phyloP scores from a whole-genome alignment of 2,797 vertebrate species.

The Karalla daura region DNA sequence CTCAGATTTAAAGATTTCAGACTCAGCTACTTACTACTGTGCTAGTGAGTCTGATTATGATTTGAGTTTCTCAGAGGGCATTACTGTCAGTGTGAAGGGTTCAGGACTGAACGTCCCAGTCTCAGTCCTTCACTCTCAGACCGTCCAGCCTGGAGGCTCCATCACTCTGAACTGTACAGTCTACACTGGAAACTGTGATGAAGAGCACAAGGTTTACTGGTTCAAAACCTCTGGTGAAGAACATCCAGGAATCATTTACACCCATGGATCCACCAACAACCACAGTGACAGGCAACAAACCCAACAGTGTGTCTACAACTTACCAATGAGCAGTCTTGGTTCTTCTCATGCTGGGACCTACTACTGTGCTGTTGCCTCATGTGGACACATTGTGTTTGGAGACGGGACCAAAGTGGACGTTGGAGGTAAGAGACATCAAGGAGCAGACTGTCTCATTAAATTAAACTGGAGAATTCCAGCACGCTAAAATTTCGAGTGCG shows the following conservation, averaged over 20 bases:
- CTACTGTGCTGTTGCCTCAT: neutral
- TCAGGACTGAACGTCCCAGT: neutral
- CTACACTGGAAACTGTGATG: slow-evolving; percentile 43
- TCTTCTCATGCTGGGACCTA: slow-evolving; percentile 18
- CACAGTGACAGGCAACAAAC: slow-evolving; percentile 36
- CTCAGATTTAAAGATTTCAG: too few relatives aligned
- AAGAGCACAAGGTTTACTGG: slow-evolving; percentile 64
- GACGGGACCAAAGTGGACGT: too few relatives aligned
- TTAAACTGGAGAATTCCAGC: too few relatives aligned
- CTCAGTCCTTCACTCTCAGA: too few relatives aligned
- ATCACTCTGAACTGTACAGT: slow-evolving; percentile 41
- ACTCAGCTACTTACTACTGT: too few relatives aligned
- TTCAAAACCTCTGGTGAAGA: slow-evolving; percentile 38
- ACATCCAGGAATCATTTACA: slow-evolving; percentile 51
- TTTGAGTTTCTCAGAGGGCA: too few relatives aligned
- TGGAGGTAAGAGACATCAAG: too few relatives aligned
- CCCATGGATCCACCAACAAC: slow-evolving; percentile 12
- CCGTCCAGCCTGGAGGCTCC: slow-evolving; percentile 4
- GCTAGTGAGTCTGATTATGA: too few relatives aligned
- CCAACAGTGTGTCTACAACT: slow-evolving; percentile 40
- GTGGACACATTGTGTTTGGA: neutral
- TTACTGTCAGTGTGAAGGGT: neutral
- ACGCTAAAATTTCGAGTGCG: too few relatives aligned
- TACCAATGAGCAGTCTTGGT: slow-evolving; percentile 26
- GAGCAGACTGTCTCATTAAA: neutral